A percentile compares a stretch with the other conserved stretches of the same genome.
Evolutionary conservation across 2,797 vertebrate species (phyloP).

Genomic region (Siniperca obscura): DNA sequence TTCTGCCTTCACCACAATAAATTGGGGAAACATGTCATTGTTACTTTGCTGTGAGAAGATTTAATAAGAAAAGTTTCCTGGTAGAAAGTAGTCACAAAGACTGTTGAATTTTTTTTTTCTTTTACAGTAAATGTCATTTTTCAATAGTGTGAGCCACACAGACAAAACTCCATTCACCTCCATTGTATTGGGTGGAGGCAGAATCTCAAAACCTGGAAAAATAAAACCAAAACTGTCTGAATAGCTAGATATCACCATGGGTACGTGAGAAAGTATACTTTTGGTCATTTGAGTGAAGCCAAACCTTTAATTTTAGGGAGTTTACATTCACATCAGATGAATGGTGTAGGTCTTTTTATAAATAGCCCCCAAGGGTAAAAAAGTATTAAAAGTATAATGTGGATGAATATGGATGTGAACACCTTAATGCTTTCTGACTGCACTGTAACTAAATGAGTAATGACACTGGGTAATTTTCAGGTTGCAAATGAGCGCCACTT

Average conservation of each 20-base stretch:
- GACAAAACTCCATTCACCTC: background rate
- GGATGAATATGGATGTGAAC: constrained; percentile 30
- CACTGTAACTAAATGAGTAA: constrained; percentile 22
- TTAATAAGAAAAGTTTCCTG: background rate
- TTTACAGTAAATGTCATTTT: background rate
- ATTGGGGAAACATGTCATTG: background rate
- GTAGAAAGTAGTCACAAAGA: background rate
- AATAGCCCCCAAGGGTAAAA: constrained; percentile 4
- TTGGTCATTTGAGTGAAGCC: background rate
- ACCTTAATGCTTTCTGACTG: background rate
- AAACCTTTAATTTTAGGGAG: background rate
- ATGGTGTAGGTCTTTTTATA: background rate
- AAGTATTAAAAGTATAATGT: background rate
- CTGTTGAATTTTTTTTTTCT: background rate
- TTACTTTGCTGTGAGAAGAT: background rate
- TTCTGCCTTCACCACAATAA: background rate
- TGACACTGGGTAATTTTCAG: constrained; percentile 20
- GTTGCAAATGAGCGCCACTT: constrained; percentile 45
- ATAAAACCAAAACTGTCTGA: background rate
- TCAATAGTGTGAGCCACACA: background rate
- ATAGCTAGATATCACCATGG: too few species aligned
- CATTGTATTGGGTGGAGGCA: background rate
- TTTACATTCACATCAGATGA: constrained; percentile 31
- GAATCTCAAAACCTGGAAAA: background rate
- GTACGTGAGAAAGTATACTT: constrained; percentile 2